Percentiles rank a stretch among this genome's conserved stretches.
Conservation (phyloP, 2,797 vertebrate genomes). For the Perodicticus potto region DNA sequence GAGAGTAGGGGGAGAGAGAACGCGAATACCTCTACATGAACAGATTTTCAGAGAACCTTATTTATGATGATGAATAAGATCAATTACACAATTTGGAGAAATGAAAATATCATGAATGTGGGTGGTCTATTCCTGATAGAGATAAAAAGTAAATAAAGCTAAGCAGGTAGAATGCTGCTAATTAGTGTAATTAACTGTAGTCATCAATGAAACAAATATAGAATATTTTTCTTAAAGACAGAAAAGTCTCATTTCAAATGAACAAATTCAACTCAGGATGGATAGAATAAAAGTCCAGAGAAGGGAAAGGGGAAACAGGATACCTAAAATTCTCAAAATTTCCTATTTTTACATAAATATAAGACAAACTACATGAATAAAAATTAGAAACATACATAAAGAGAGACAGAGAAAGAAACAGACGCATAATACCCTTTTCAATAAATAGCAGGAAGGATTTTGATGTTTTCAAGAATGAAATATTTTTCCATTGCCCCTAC, state of each 20-base stretch:
- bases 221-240: neutral
- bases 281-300: neutral
- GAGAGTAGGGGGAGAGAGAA: fast-evolving
- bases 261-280: neutral
- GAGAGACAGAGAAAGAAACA: neutral
- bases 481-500: neutral
- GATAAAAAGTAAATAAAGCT: neutral
- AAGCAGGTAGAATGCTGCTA: neutral
- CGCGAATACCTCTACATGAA: fast-evolving
- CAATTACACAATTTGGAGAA: neutral
- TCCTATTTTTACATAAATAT: neutral
- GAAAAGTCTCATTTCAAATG: neutral
- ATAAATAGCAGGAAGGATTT: neutral
- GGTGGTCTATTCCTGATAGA: neutral
- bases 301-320: neutral
- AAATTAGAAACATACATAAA: neutral
- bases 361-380: neutral
- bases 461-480: neutral
- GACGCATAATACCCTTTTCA: too few relatives aligned
- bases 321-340: neutral
- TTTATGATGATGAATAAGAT: neutral
- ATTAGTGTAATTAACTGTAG: neutral
- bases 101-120: neutral
- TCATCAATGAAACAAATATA: neutral
- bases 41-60: neutral